A percentile compares a stretch with the other conserved stretches of the same genome.
Conservation (phyloP, 2,888 invertebrate species). For the Deilephila elpenor region DNA sequence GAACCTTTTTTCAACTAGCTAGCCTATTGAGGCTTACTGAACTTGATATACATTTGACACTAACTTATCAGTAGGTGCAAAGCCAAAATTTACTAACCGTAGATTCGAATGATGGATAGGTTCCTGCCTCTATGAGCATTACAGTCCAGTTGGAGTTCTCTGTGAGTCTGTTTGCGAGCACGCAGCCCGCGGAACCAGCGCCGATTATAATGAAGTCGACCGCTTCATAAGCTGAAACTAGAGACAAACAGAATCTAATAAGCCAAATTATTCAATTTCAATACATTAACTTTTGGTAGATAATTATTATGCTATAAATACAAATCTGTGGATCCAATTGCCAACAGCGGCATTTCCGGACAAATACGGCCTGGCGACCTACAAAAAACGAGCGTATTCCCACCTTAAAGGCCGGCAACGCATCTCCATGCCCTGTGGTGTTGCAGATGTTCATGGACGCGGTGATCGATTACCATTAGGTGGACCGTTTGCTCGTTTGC, state of each 20-base stretch:
- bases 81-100: background rate
- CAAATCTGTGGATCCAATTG: no score
- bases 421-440: no score
- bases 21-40: no score
- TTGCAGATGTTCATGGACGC: no score
- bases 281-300: background rate
- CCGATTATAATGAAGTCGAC: slow-evolving; percentile 75
- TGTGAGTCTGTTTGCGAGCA: slow-evolving; percentile 52
- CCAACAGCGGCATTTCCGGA: no score
- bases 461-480: no score
- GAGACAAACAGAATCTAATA: background rate
- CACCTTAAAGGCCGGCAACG: no score
- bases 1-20: background rate
- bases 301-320: background rate
- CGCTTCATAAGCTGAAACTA: slow-evolving; percentile 50
- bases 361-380: no score
- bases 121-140: slow-evolving; percentile 54
- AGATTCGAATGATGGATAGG: slow-evolving; percentile 43
- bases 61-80: background rate
- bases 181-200: slow-evolving; percentile 53
- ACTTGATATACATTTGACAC: background rate
- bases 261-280: no score
- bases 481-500: no score
- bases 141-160: slow-evolving; percentile 50
- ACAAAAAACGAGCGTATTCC: no score